phyloP scores from a whole-genome alignment of 2,113 vertebrate genomes.

The Nannobrachium achirus region DNA sequence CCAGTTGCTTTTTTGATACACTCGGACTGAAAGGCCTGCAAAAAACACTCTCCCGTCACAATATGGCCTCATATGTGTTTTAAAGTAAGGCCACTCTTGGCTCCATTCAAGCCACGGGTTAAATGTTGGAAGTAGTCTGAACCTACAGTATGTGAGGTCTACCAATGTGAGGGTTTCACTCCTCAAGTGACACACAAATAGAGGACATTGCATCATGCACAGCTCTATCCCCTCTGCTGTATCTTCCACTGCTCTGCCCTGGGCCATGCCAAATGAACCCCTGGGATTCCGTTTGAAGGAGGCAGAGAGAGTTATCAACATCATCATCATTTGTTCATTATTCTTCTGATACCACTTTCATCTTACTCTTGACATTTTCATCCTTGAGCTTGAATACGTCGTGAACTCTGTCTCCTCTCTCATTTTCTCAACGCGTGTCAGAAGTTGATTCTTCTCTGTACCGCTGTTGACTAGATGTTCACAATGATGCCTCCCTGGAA shows the following conservation, averaged over 20 bases:
- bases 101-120: no score
- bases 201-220: slow-evolving; percentile 69
- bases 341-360: neutral
- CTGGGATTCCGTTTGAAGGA: slow-evolving; percentile 53
- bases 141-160: no score
- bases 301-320: neutral
- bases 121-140: neutral
- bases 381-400: neutral
- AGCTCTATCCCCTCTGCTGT: slow-evolving; percentile 38
- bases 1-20: no score
- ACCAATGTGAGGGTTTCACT: slow-evolving; percentile 8
- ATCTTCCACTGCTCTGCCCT: slow-evolving; percentile 59
- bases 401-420: neutral
- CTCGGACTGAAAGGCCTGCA: no score
- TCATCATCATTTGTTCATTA: neutral
- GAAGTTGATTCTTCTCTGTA: no score
- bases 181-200: slow-evolving; percentile 52
- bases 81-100: neutral
- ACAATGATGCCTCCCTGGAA: no score
- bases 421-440: neutral
- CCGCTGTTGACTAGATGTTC: no score
- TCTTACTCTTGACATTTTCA: neutral
- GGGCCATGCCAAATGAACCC: slow-evolving; percentile 66
- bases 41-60: no score
- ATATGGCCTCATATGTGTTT: no score